Conservation (phyloP, 2,888 invertebrate species). For the Mamestra brassicae region DNA sequence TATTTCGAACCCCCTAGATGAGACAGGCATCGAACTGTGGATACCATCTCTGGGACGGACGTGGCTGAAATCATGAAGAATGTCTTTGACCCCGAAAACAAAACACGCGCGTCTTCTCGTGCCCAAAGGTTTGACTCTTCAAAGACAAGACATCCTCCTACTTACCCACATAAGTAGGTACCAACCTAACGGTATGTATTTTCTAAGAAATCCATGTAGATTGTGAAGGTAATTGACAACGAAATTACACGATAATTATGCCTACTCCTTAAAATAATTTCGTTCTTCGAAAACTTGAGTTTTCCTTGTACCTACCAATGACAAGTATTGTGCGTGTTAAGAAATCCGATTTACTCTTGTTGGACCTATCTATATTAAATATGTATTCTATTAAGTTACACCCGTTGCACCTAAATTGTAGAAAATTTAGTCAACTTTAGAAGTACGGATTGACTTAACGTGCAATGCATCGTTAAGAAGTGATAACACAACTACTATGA, state of each 20-base stretch:
- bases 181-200: not conserved
- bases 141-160: not conserved
- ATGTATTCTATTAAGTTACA: too few species aligned
- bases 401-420: too few species aligned
- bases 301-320: conserved; percentile 30
- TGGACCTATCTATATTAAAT: too few species aligned
- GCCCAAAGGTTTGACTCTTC: not conserved
- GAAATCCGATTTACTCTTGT: not conserved
- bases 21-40: too few species aligned
- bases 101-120: too few species aligned
- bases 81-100: not conserved
- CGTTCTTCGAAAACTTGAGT: conserved; percentile 44
- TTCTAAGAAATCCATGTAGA: conserved; percentile 38
- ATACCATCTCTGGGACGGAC: too few species aligned
- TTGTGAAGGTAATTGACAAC: conserved; percentile 35
- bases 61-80: not conserved
- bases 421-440: too few species aligned
- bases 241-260: conserved; percentile 41
- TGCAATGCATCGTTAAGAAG: too few species aligned
- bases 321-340: conserved; percentile 1
- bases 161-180: not conserved
- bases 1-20: too few species aligned
- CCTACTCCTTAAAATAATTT: conserved; percentile 41
- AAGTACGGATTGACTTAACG: too few species aligned
- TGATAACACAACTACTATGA: too few species aligned